Evolutionary conservation across 2,888 invertebrate species (phyloP).

Genomic region (Blera fallax): DNA sequence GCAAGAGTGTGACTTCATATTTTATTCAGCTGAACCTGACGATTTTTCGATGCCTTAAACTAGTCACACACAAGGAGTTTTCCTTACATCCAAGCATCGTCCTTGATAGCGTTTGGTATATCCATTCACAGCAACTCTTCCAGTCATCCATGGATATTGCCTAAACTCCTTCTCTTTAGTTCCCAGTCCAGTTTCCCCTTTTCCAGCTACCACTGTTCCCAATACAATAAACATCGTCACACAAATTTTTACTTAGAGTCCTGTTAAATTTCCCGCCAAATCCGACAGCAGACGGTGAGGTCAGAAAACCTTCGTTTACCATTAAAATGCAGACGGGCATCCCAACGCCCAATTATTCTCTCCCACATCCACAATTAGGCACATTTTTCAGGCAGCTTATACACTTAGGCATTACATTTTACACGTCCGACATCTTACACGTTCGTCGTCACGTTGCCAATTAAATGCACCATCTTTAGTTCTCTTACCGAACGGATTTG

Average conservation of each 20-base stretch:
- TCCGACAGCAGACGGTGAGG: background rate
- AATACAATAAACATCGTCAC: too few relatives aligned
- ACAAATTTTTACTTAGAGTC: background rate
- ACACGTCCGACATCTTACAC: conserved; percentile 5
- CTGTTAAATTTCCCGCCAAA: conserved; percentile 9
- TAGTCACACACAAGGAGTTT: too few relatives aligned
- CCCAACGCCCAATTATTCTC: background rate
- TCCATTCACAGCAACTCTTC: too few relatives aligned
- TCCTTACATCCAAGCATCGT: too few relatives aligned
- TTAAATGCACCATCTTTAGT: conserved; percentile 12
- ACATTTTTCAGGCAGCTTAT: conserved; percentile 13
- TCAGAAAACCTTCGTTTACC: background rate
- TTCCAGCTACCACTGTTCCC: too few relatives aligned
- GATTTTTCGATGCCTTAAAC: too few relatives aligned
- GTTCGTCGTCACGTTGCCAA: conserved; percentile 3
- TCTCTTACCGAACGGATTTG: background rate
- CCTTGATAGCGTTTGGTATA: too few relatives aligned
- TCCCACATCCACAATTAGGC: conserved; percentile 15
- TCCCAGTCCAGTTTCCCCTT: too few relatives aligned
- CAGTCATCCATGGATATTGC: too few relatives aligned
- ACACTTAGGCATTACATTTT: conserved; percentile 3
- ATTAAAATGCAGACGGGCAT: conserved; percentile 1
- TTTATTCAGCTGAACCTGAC: too few relatives aligned
- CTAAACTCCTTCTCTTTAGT: too few relatives aligned
- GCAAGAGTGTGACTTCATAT: too few relatives aligned